Percentiles rank a stretch among this genome's conserved stretches.
phyloP scores from a whole-genome alignment of 2,888 invertebrate species.

The Bombyx huttoni region DNA sequence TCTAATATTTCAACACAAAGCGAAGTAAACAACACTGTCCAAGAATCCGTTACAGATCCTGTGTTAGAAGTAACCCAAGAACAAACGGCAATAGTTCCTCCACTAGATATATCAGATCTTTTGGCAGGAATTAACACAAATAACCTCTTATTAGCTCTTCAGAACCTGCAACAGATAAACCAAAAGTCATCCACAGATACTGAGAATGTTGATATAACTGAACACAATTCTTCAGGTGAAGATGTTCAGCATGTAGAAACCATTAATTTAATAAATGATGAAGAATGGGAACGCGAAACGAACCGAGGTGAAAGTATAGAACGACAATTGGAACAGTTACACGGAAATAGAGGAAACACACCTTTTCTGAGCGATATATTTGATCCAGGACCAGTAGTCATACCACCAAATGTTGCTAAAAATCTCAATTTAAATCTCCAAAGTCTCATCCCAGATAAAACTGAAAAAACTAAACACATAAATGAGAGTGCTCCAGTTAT shows the following conservation, averaged over 20 bases:
- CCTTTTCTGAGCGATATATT: conserved; percentile 66
- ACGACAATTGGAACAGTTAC: conserved; percentile 41
- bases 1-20: background rate
- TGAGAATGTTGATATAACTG: conserved; percentile 10
- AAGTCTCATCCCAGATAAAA: conserved; percentile 24
- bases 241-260: conserved; percentile 31
- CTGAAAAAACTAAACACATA: conserved; percentile 19
- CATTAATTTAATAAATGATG: conserved; percentile 58
- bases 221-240: conserved; percentile 10
- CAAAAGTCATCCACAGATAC: conserved; percentile 20
- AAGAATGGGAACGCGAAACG: conserved; percentile 60
- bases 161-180: conserved; percentile 53
- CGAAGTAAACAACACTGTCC: conserved; percentile 3
- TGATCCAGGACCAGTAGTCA: conserved; percentile 50
- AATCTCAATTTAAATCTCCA: conserved; percentile 45
- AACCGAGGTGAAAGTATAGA: conserved; percentile 51
- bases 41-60: background rate
- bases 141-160: conserved; percentile 49
- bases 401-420: conserved; percentile 33
- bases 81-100: conserved; percentile 10
- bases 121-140: conserved; percentile 54
- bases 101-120: conserved; percentile 41
- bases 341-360: conserved; percentile 49
- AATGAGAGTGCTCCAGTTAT: conserved; percentile 52
- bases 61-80: conserved; percentile 4